Evolutionary conservation across 1,140 invertebrate genomes (phyloP).

Genomic region (Lordiphosa stackelbergi): DNA sequence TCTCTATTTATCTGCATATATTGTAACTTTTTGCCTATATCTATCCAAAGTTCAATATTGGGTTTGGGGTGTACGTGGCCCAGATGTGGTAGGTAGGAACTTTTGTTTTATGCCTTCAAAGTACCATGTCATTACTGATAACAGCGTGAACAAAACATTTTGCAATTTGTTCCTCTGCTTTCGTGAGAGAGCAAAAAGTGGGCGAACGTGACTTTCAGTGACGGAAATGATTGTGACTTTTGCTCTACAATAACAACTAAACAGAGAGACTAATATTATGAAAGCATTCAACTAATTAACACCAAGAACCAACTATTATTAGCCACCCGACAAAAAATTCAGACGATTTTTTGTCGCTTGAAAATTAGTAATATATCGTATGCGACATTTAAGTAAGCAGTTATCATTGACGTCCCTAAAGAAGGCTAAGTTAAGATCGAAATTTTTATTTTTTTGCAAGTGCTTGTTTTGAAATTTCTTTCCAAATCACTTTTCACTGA

Average conservation of each 20-base stretch:
- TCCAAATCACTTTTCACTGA: too few species aligned
- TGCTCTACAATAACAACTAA: conserved; percentile 29
- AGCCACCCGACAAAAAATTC: too few species aligned
- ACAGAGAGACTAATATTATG: conserved; percentile 24
- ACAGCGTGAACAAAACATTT: background rate
- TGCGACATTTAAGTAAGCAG: too few species aligned
- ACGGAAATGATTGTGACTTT: conserved; percentile 35
- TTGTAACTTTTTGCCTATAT: background rate
- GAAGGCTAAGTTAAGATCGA: too few species aligned
- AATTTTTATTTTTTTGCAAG: too few species aligned
- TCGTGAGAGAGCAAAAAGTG: conserved; percentile 1
- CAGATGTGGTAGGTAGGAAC: background rate
- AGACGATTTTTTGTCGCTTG: too few species aligned
- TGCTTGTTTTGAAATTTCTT: too few species aligned
- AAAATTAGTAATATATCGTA: too few species aligned
- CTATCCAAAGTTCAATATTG: conserved; percentile 11
- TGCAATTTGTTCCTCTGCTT: background rate
- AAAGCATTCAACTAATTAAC: background rate
- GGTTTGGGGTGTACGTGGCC: conserved; percentile 5
- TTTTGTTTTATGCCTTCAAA: conserved; percentile 6
- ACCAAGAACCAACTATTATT: too few species aligned
- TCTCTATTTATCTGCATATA: background rate
- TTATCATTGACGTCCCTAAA: too few species aligned
- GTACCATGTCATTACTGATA: conserved; percentile 4
- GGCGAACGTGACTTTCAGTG: conserved; percentile 40